Percentiles rank a stretch among this genome's conserved stretches.
phyloP scores from a whole-genome alignment of 1,140 invertebrate genomes.

The Aphaenogaster ashmeadi region DNA sequence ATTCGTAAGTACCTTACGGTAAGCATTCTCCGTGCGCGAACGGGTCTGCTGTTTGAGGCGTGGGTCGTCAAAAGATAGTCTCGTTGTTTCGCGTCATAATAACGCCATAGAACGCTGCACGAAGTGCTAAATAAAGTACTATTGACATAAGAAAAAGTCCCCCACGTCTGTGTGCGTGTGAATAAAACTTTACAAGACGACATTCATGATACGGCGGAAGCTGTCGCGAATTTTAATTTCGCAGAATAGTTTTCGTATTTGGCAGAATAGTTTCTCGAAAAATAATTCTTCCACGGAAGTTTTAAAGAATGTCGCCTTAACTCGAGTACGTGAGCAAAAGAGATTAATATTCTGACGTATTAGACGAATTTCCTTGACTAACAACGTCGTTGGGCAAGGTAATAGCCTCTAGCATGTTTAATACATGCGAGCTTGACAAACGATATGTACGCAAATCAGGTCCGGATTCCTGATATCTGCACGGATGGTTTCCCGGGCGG shows the following conservation, averaged over 20 bases:
- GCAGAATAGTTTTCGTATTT: conserved; percentile 1
- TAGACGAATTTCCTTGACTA: neutral
- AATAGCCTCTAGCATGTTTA: neutral
- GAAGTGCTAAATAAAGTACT: conserved; percentile 17
- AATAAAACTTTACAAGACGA: neutral
- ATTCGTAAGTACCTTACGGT: conserved; percentile 64
- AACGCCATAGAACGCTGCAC: conserved; percentile 17
- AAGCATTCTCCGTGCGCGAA: conserved; percentile 45
- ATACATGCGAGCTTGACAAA: neutral
- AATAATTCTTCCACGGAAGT: neutral
- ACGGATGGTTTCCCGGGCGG: neutral
- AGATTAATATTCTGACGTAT: neutral
- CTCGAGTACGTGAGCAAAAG: neutral
- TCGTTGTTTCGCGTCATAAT: conserved; percentile 42
- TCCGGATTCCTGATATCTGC: neutral
- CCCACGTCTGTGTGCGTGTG: neutral
- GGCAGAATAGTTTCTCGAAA: neutral
- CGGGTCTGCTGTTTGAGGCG: conserved; percentile 11
- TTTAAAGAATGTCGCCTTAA: neutral
- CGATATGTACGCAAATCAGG: conserved; percentile 17
- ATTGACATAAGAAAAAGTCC: conserved; percentile 24
- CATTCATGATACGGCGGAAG: neutral
- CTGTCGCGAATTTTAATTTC: conserved; percentile 28
- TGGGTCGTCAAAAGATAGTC: conserved; percentile 54
- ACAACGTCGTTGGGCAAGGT: too few relatives aligned